Evolutionary conservation across 2,888 invertebrate species (phyloP).

Genomic region (Lamproptera curius): DNA sequence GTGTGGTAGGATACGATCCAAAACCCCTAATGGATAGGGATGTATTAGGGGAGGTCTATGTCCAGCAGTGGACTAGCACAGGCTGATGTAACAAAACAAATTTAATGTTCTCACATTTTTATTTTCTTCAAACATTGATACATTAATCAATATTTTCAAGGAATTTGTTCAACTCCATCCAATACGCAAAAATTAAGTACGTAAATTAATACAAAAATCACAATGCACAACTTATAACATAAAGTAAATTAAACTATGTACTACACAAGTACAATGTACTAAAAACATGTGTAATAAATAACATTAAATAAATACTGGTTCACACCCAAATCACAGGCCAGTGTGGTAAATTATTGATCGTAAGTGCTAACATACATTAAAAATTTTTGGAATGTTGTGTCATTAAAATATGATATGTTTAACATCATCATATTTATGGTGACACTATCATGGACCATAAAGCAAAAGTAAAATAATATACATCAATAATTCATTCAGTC

Average conservation of each 20-base stretch:
- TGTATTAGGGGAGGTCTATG: too few species aligned
- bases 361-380: constrained; percentile 1
- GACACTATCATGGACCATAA: too few species aligned
- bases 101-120: constrained; percentile 5
- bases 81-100: too few species aligned
- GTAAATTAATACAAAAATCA: constrained; percentile 7
- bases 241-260: constrained; percentile 1
- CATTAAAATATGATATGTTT: neutral
- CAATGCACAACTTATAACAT: neutral
- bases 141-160: constrained; percentile 6
- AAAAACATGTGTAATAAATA: constrained; percentile 1
- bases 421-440: neutral
- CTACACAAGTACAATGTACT: neutral
- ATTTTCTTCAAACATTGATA: constrained; percentile 8
- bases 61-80: too few species aligned
- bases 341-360: too few species aligned
- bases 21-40: too few species aligned
- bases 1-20: too few species aligned
- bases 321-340: neutral
- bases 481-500: neutral
- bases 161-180: neutral
- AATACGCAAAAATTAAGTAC: constrained; percentile 19
- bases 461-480: too few species aligned
- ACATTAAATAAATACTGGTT: constrained; percentile 2
- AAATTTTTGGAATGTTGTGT: constrained; percentile 10